Evolutionary conservation across 2,888 invertebrate species (phyloP).

Genomic region (Harpagoxenus sublaevis): DNA sequence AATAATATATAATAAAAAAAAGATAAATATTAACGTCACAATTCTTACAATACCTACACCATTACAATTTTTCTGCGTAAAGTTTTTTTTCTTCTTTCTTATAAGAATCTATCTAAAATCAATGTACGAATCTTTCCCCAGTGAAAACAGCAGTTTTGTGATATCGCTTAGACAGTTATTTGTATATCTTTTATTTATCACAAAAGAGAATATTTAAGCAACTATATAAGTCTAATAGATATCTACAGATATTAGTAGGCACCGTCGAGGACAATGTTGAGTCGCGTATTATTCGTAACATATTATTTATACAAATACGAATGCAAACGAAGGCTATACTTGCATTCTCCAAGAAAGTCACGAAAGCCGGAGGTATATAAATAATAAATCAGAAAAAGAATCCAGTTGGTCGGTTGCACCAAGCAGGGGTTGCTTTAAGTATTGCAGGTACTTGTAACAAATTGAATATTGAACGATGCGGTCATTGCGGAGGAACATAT

Average conservation of each 20-base stretch:
- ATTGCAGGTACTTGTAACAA: not conserved
- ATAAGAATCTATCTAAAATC: not conserved
- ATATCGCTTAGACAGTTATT: not conserved
- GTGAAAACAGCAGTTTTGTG: not conserved
- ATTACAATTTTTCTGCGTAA: not conserved
- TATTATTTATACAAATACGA: constrained; percentile 27
- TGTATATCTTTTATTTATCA: constrained; percentile 19
- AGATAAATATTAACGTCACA: not conserved
- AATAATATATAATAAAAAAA: not conserved
- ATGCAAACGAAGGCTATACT: not conserved
- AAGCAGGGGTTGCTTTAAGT: not conserved
- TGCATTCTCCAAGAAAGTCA: not conserved
- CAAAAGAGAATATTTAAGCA: not conserved
- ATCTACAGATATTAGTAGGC: not conserved
- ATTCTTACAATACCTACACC: not conserved
- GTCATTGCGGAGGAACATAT: no score
- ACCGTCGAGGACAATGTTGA: not conserved
- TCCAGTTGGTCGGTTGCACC: not conserved
- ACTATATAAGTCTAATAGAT: constrained; percentile 7
- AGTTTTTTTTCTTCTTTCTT: not conserved
- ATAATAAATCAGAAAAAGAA: constrained; percentile 31
- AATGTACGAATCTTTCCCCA: not conserved
- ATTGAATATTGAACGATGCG: constrained; percentile 28
- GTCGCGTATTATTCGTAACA: not conserved
- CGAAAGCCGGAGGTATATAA: not conserved